Conservation (phyloP, 2,888 invertebrate genomes). For the Megastigmus dorsalis region DNA sequence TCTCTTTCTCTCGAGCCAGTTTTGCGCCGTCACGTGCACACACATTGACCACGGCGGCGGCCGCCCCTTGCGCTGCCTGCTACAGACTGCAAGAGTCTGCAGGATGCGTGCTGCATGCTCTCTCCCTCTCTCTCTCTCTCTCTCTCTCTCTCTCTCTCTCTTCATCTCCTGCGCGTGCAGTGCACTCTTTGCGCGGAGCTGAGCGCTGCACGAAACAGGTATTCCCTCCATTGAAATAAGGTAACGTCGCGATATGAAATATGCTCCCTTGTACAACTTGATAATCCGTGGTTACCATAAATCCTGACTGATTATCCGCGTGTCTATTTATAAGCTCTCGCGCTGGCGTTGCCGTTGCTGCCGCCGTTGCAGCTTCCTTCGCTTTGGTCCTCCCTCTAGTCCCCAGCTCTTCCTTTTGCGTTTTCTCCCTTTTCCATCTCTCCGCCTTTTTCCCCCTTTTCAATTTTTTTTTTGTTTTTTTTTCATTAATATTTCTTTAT, state of each 20-base stretch:
- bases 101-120: no score
- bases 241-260: slow-evolving; percentile 74
- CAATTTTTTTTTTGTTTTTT: no score
- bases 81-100: background rate
- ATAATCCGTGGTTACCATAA: slow-evolving; percentile 75
- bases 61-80: background rate
- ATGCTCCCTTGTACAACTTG: slow-evolving; percentile 74
- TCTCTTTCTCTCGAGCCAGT: slow-evolving; percentile 32
- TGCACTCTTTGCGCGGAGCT: slow-evolving; percentile 63
- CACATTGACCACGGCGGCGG: background rate
- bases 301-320: slow-evolving; percentile 74
- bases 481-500: no score
- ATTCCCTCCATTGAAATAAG: slow-evolving; percentile 72
- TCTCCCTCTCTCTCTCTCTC: slow-evolving; percentile 15
- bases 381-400: slow-evolving; percentile 8
- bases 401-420: slow-evolving; percentile 53
- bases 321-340: slow-evolving; percentile 72
- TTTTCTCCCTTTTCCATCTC: slow-evolving; percentile 28
- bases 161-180: slow-evolving; percentile 25
- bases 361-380: slow-evolving; percentile 30
- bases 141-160: slow-evolving; percentile 18
- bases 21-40: slow-evolving; percentile 15
- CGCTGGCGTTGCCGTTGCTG: slow-evolving; percentile 56
- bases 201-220: slow-evolving; percentile 66
- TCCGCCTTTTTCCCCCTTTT: slow-evolving; percentile 32